Evolutionary conservation across 2,888 invertebrate genomes (phyloP).

Genomic region (Tipula helvola): DNA sequence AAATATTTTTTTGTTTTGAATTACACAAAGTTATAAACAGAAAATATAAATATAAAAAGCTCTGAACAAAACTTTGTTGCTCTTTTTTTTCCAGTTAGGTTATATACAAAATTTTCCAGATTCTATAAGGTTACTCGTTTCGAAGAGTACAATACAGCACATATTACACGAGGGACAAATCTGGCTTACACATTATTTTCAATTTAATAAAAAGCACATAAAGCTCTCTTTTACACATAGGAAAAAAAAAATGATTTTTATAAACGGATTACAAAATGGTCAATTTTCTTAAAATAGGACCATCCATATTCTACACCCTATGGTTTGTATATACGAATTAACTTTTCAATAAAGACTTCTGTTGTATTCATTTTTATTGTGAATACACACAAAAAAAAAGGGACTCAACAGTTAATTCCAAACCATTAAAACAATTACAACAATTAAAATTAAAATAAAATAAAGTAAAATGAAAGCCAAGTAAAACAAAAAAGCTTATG

Average conservation of each 20-base stretch:
- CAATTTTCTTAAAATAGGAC: neutral
- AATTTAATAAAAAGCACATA: neutral
- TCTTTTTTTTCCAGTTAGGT: neutral
- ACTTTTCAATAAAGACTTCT: neutral
- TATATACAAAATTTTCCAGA: neutral
- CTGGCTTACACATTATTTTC: neutral
- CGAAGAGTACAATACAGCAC: neutral
- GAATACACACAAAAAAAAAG: neutral
- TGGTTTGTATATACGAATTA: neutral
- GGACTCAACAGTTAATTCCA: neutral
- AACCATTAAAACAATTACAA: constrained; percentile 4
- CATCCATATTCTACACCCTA: neutral
- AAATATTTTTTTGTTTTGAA: neutral
- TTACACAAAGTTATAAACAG: neutral
- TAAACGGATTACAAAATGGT: neutral
- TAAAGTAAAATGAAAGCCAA: neutral
- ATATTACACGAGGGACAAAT: neutral
- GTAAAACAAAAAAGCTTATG: neutral
- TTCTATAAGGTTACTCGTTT: neutral
- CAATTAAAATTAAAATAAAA: constrained; percentile 4
- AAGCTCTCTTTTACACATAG: neutral
- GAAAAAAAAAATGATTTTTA: neutral
- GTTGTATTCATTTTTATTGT: neutral
- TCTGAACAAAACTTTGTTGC: neutral
- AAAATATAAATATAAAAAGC: neutral